Evolutionary conservation across 2,797 vertebrate species (phyloP), one percentile per base, ranked within the genome.

Genomic region (Semaprochilodus insignis): DNA sequence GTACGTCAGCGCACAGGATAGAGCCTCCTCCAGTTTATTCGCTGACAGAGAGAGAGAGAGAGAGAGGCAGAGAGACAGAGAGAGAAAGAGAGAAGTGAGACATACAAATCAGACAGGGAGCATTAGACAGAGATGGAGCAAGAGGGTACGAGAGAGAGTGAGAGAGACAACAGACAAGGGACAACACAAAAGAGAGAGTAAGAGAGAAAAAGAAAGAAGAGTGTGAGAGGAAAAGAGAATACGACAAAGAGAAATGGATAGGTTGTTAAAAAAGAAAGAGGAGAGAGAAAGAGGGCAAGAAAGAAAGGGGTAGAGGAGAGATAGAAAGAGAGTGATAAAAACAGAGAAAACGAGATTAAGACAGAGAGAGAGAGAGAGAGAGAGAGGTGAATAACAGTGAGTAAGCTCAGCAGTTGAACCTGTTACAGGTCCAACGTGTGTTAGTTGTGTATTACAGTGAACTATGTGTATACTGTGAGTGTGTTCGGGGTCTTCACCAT

Each of bases 1-100:
- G 89, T 98, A 99, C 69, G 97, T 94, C 86, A 93, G 94, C 67
- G 96, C 95, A 48, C 96, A 97, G 87, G 95, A 93, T 85, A 99
- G 85, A 0, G 97, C 97, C 89, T 96, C 96, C 70, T 93, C 55
- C 0, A 95, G 90, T 78, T 93, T 89, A 25, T 94, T 85, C 10
- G 72, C 86, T 87, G 70, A 83, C n/a, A 51, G 23, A 67, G 52
- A 87, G 0, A 62, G 78, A 66, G 11, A 48, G 10, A 82, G 54
- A 74, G 84, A 54, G 52, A 76, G 62, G 60, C 57, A 66, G 57
- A 34, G 57, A 87, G 0, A 85, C 15, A 77, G 14, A 82, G 14
- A 78, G n/a, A 59, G 3, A 40, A 8, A 40, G 40, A 40, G 8
- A 40, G 5, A 40, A 31, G 31, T 31, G 31, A 31, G 31, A 31